Percentiles rank a stretch among this genome's conserved stretches.
These are phyloP conservation scores for Boloria selene DNA, from an alignment of 2,888 invertebrate genomes.

Conservation along the genomic window DNA sequence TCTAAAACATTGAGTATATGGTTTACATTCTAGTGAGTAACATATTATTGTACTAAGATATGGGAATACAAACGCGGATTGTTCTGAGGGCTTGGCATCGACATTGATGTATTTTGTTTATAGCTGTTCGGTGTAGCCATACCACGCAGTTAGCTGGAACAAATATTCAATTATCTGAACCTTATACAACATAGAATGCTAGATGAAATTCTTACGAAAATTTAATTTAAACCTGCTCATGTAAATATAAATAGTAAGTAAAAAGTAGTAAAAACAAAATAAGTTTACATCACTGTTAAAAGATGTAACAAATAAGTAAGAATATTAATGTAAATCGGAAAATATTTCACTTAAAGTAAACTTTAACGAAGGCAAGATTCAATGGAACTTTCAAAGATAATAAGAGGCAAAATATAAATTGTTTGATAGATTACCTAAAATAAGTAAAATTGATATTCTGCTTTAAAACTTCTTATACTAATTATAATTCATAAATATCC, in stretches of 20 bases:
- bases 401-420: background rate
- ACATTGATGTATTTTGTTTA: constrained; percentile 89
- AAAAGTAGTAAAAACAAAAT: no score
- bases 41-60: constrained; percentile 46
- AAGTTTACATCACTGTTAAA: no score
- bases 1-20: constrained; percentile 22
- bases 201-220: no score
- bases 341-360: no score
- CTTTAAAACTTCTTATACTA: background rate
- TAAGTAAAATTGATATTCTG: background rate
- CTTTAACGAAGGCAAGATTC: no score
- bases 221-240: no score
- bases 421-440: constrained; percentile 21
- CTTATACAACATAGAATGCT: no score
- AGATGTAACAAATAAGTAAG: no score
- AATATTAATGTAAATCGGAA: no score
- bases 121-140: constrained; percentile 93
- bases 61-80: constrained; percentile 86
- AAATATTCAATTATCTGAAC: background rate
- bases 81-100: constrained; percentile 86
- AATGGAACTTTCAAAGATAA: no score
- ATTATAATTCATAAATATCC: background rate
- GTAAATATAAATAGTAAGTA: no score
- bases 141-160: constrained; percentile 47
- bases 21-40: constrained; percentile 28